Evolutionary conservation across 2,888 invertebrate species (phyloP).

Genomic region (Apodemia hepburni): DNA sequence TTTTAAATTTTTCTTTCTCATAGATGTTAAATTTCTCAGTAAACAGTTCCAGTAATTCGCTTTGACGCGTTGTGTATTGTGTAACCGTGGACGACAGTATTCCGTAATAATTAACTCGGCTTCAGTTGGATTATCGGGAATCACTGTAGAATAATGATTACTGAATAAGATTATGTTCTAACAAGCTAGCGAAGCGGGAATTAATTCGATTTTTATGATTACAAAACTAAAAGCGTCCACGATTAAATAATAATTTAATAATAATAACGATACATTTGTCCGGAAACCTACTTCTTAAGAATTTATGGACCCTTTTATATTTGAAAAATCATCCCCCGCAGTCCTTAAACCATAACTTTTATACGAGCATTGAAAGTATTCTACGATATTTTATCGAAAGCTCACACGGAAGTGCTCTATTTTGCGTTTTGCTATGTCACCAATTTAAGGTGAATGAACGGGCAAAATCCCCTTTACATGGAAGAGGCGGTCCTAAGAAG

Average conservation of each 20-base stretch:
- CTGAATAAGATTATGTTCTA: not conserved
- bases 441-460: conserved; percentile 78
- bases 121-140: conserved; percentile 1
- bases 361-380: conserved; percentile 66
- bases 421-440: conserved; percentile 71
- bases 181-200: not conserved
- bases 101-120: not conserved
- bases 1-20: too few species aligned
- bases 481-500: conserved; percentile 71
- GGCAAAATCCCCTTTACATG: conserved; percentile 71
- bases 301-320: not conserved
- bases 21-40: not conserved
- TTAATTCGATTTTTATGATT: too few species aligned
- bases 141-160: conserved; percentile 2
- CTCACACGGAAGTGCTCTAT: conserved; percentile 71
- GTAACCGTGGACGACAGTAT: not conserved
- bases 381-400: conserved; percentile 71
- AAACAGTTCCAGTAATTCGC: not conserved
- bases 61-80: not conserved
- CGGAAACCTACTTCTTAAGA: not conserved
- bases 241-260: too few species aligned
- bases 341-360: conserved; percentile 1
- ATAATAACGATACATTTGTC: too few species aligned
- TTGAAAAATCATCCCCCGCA: not conserved
- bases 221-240: too few species aligned